Conservation (phyloP, 2,113 vertebrate genomes). For the Pitta sordida region DNA sequence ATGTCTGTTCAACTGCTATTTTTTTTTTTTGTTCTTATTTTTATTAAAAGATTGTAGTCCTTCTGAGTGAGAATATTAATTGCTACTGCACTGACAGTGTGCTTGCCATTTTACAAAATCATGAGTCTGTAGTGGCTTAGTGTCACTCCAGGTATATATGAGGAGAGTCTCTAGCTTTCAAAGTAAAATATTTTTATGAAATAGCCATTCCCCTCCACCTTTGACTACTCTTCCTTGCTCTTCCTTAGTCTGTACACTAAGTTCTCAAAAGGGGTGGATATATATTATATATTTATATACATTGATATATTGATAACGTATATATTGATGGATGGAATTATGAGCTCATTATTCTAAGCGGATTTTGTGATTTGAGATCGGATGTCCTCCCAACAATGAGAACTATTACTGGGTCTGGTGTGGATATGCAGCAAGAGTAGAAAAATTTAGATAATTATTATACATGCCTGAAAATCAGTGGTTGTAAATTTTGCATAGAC, state of each 20-base stretch:
- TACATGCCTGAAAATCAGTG: neutral
- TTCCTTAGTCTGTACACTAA: neutral
- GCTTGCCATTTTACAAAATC: neutral
- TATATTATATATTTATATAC: no score
- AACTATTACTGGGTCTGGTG: neutral
- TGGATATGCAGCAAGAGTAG: neutral
- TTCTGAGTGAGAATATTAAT: neutral
- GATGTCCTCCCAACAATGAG: neutral
- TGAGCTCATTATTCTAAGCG: neutral
- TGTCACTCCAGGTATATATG: neutral
- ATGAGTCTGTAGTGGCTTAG: neutral
- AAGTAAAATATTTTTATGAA: neutral
- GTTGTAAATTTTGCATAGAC: neutral
- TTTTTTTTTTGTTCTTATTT: no score
- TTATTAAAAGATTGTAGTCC: neutral
- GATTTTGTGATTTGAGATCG: neutral
- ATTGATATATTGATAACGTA: no score
- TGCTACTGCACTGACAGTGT: neutral
- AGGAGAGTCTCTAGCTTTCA: neutral
- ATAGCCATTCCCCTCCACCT: accelerated
- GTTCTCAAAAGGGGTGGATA: neutral
- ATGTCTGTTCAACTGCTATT: neutral
- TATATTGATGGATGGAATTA: neutral
- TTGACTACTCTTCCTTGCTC: neutral
- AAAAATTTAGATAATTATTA: neutral